phyloP scores from a whole-genome alignment of 2,888 invertebrate species.

The Eupithecia abbreviata region DNA sequence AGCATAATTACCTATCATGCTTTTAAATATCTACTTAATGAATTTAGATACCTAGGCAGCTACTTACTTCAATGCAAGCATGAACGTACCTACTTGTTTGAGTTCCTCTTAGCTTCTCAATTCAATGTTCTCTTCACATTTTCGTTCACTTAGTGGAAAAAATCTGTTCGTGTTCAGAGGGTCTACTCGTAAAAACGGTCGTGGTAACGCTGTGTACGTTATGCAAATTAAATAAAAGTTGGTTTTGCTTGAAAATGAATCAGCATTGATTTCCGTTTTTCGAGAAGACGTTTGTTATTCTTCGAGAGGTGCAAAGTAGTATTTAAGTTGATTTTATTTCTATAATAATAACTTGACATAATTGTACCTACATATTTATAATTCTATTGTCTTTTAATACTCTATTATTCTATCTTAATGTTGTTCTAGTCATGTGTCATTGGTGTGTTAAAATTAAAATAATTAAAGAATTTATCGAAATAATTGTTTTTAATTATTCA shows the following conservation, averaged over 20 bases:
- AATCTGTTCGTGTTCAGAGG: not conserved
- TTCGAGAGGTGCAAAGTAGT: not conserved
- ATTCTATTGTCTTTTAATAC: not conserved
- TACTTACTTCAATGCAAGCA: not conserved
- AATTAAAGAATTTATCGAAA: slow-evolving; percentile 30
- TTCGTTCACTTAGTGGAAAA: not conserved
- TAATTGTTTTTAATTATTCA: not conserved
- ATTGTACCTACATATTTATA: not conserved
- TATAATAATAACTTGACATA: not conserved
- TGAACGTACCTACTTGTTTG: not conserved
- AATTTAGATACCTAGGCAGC: too few species aligned
- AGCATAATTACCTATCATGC: not conserved
- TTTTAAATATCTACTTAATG: too few species aligned
- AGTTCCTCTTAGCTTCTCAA: not conserved
- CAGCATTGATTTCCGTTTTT: not conserved
- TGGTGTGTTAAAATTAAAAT: slow-evolving; percentile 32
- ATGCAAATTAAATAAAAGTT: not conserved
- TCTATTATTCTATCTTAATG: slow-evolving; percentile 16
- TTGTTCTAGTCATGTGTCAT: slow-evolving; percentile 41
- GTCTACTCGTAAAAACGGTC: not conserved
- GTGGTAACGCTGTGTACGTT: too few species aligned
- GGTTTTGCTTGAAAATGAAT: not conserved
- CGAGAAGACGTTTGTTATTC: not conserved
- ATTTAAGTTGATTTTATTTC: not conserved
- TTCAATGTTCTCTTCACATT: not conserved